Percentiles rank a stretch among this genome's conserved stretches.
These are phyloP conservation scores for Channa argus DNA, from an alignment of 2,113 vertebrate genomes.

Conservation along the genomic window DNA sequence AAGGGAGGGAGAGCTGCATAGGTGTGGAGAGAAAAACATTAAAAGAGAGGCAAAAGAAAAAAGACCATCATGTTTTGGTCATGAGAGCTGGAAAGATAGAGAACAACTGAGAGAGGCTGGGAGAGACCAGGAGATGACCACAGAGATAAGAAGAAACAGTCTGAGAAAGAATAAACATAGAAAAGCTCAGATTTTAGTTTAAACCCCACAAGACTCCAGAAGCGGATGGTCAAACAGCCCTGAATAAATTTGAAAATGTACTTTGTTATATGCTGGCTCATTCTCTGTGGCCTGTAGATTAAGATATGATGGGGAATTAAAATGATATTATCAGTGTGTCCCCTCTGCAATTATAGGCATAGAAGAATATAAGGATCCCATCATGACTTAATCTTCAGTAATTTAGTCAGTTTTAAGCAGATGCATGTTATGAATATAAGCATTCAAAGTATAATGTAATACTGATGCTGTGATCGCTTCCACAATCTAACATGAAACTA, in stretches of 20 bases:
- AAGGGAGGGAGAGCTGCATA: constrained; percentile 54
- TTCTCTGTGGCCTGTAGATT: constrained; percentile 23
- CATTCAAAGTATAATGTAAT: neutral
- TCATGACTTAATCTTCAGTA: constrained; percentile 2
- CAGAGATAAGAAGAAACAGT: constrained; percentile 31
- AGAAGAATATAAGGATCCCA: neutral
- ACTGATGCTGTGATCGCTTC: constrained; percentile 4
- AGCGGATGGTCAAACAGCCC: constrained; percentile 38
- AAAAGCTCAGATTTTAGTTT: constrained; percentile 44
- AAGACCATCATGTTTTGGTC: constrained; percentile 57
- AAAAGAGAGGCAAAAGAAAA: constrained; percentile 40
- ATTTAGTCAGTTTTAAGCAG: constrained; percentile 18
- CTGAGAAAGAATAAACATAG: constrained; percentile 62
- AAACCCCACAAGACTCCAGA: constrained; percentile 27
- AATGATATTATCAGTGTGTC: constrained; percentile 13
- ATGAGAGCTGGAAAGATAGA: constrained; percentile 46
- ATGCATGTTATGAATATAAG: constrained; percentile 28
- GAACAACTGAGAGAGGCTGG: constrained; percentile 44
- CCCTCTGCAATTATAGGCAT: neutral
- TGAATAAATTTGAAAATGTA: constrained; percentile 25
- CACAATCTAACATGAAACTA: constrained; percentile 9
- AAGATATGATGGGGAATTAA: constrained; percentile 35
- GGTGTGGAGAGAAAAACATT: constrained; percentile 74
- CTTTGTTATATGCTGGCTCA: neutral
- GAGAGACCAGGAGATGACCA: constrained; percentile 44